Percentiles rank a stretch among this genome's conserved stretches.
Evolutionary conservation across 2,113 vertebrate species (phyloP).

Genomic region (Pterophyllum scalare): DNA sequence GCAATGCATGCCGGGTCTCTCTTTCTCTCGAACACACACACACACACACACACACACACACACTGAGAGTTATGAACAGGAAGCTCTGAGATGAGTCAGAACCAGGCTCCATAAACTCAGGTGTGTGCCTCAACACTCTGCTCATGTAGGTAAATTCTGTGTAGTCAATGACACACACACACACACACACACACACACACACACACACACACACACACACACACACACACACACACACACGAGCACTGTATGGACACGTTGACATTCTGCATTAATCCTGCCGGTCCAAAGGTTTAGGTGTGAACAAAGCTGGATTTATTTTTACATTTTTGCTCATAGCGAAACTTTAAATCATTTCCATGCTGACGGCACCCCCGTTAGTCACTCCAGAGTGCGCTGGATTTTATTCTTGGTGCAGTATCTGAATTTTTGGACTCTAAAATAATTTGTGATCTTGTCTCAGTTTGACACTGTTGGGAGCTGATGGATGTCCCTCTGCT

Average conservation of each 20-base stretch:
- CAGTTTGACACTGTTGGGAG: not conserved
- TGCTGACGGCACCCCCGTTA: not conserved
- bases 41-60: slow-evolving; percentile 16
- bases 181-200: not conserved
- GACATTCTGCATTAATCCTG: not conserved
- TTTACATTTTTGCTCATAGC: rapidly evolving
- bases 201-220: not conserved
- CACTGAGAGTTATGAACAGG: not conserved
- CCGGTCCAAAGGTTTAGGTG: not conserved
- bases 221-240: not conserved
- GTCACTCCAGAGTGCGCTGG: not conserved
- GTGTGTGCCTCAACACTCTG: slow-evolving; percentile 47
- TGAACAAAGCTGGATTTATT: not conserved
- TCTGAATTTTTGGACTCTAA: not conserved
- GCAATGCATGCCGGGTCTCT: slow-evolving; percentile 38
- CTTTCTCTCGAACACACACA: not conserved
- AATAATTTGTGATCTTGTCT: not conserved
- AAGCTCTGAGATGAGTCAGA: slow-evolving; percentile 63
- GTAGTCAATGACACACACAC: slow-evolving; percentile 36
- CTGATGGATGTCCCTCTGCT: not conserved
- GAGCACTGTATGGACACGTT: not conserved
- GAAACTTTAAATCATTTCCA: rapidly evolving
- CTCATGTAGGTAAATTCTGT: slow-evolving; percentile 60
- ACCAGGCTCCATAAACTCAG: slow-evolving; percentile 52
- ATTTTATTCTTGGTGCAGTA: not conserved